Base-by-base conservation (phyloP, 2,888 invertebrate genomes). In the Acleris literana region DNA sequence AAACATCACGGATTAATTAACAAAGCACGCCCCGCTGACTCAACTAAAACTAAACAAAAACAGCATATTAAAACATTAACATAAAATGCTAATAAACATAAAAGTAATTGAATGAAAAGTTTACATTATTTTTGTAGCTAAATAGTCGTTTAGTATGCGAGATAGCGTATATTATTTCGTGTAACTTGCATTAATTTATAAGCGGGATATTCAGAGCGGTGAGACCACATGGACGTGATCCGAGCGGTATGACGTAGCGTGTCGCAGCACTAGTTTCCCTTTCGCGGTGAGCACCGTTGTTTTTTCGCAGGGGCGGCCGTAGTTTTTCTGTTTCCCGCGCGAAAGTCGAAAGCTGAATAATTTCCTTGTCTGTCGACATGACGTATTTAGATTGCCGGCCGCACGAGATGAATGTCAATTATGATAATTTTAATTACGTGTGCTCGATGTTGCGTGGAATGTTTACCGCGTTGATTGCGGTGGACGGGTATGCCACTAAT, bases 311-410 rank as follows among this genome's bases (percentile, higher is more conserved):
- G 56, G 60, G 48, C 63, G 60, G 55, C 46, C 48, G 16, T 46
- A n/a, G 46, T 69, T 71, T 74, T 73, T 74, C 72, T 72, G 71
- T 74, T 75, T 75, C 72, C 70, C 69, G 72, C 67, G 71, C 71
- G 80, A 83, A 82, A 82, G 82, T 83, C 68, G 80, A 82, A 82
- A 82, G 79, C 77, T 46, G 68, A 69, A 66, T 63, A 68, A 59
- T 65, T 65, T 60, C 57, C 65, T 58, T 64, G 43, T 44, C n/a
- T 49, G 68, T 63, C 17, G 68, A 69, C 63, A 67, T 70, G 63
- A 68, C 65, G 72, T 70, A 73, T 74, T 72, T 72, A 71, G 73
- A 74, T 72, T 68, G 69, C 58, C 69, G 60, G 56, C 52, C 64
- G 63, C 74, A 76, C 77, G 76, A 75, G 74, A 79, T 70, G 70